phyloP scores from a whole-genome alignment of 2,797 vertebrate genomes.

The Enteromius anoplus region DNA sequence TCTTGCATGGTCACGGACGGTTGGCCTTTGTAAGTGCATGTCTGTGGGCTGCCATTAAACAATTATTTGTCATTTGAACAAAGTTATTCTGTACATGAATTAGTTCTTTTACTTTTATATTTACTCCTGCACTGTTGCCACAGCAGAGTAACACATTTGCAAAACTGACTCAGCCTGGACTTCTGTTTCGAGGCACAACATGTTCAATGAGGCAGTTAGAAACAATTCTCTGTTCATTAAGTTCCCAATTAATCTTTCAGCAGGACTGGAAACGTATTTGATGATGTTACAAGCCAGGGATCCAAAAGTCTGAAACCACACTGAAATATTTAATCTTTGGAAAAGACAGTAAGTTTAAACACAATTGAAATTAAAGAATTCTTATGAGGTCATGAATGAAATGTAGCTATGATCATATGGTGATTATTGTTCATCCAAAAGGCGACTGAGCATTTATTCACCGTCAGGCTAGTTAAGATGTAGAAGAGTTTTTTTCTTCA shows the following conservation, averaged over 20 bases:
- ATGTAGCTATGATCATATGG: background rate
- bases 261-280: background rate
- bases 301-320: background rate
- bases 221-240: background rate
- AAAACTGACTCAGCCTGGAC: background rate
- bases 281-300: background rate
- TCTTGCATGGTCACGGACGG: background rate
- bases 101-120: background rate
- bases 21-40: constrained; percentile 7
- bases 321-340: background rate
- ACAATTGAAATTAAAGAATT: background rate
- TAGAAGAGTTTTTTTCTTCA: background rate
- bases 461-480: background rate
- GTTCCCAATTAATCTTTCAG: constrained; percentile 11
- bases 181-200: background rate
- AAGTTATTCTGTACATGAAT: background rate
- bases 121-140: background rate
- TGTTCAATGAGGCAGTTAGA: background rate
- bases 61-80: background rate
- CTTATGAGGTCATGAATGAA: background rate
- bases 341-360: background rate
- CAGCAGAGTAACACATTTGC: constrained; percentile 8
- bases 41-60: constrained; percentile 5
- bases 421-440: background rate
- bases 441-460: background rate